A percentile compares a stretch with the other conserved stretches of the same genome.
Conservation (phyloP, 2,888 invertebrate species). For the Schizotus pectinicornis region DNA sequence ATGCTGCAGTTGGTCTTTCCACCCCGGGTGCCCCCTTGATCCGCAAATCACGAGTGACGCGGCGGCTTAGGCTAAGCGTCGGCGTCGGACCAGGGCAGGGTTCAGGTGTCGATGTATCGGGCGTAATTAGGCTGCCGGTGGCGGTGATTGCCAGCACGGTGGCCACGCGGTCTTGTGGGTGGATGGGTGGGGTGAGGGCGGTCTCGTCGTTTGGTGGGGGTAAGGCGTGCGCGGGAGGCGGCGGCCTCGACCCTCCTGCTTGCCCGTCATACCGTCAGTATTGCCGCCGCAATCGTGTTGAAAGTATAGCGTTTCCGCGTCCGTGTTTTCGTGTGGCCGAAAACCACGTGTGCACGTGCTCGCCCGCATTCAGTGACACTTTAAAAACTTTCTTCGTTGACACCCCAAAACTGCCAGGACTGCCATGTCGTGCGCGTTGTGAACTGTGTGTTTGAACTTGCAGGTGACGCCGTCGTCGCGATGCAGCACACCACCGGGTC, state of each 20-base stretch:
- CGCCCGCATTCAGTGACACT: conserved; percentile 38
- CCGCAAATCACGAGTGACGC: conserved; percentile 12
- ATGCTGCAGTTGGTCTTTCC: not conserved
- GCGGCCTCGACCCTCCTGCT: conserved; percentile 56
- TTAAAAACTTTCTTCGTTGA: conserved; percentile 11
- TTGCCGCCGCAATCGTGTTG: conserved; percentile 42
- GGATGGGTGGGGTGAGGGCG: conserved; percentile 57
- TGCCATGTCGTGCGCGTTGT: conserved; percentile 43
- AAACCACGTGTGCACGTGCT: conserved; percentile 45
- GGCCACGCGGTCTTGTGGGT: conserved; percentile 57
- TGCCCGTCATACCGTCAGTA: conserved; percentile 42
- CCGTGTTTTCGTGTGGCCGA: conserved; percentile 30
- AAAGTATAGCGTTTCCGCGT: conserved; percentile 36
- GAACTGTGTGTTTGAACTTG: conserved; percentile 44
- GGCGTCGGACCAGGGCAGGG: conserved; percentile 28
- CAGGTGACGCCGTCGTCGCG: conserved; percentile 41
- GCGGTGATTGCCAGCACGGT: conserved; percentile 54
- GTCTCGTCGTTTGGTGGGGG: conserved; percentile 49
- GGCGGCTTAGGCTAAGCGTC: conserved; percentile 8
- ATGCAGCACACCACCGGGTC: conserved; percentile 63
- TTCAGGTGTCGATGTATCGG: conserved; percentile 54
- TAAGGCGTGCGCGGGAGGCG: conserved; percentile 58
- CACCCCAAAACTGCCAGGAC: conserved; percentile 32
- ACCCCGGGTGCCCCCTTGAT: not conserved
- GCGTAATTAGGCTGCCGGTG: conserved; percentile 55